phyloP scores from a whole-genome alignment of 1,140 invertebrate genomes.

The Conus betulinus region DNA sequence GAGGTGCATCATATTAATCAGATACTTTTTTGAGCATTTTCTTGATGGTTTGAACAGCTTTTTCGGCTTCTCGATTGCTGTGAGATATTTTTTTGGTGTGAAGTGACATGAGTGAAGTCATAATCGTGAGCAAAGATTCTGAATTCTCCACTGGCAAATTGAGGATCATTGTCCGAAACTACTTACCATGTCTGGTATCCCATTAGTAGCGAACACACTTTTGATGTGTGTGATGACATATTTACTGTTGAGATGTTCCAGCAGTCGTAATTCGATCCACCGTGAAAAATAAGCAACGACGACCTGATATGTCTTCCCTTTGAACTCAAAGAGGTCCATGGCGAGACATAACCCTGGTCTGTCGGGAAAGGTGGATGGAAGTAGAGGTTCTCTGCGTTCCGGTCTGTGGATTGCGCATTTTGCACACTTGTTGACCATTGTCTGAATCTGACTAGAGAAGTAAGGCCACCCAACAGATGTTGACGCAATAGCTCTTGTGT shows the following conservation, averaged over 20 bases:
- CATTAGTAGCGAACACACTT: constrained; percentile 42
- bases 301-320: constrained; percentile 24
- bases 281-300: constrained; percentile 42
- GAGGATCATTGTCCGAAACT: constrained; percentile 71
- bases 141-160: constrained; percentile 72
- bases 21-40: constrained; percentile 42
- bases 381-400: constrained; percentile 1
- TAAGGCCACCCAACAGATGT: constrained; percentile 40
- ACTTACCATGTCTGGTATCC: constrained; percentile 44
- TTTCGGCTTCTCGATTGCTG: constrained; percentile 51
- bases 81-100: constrained; percentile 60
- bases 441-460: constrained; percentile 33
- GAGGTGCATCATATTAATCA: no score
- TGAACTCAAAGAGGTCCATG: constrained; percentile 52
- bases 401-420: constrained; percentile 19
- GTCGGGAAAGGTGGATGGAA: constrained; percentile 73
- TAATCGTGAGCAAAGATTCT: constrained; percentile 71
- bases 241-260: not conserved
- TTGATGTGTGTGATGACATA: constrained; percentile 38
- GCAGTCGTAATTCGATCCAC: constrained; percentile 36
- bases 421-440: constrained; percentile 27
- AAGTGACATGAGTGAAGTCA: constrained; percentile 69
- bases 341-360: constrained; percentile 58
- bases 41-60: constrained; percentile 45
- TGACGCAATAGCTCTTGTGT: constrained; percentile 29